Base-by-base conservation (phyloP, 2,888 invertebrate species). In the Pegoplata infirma region DNA sequence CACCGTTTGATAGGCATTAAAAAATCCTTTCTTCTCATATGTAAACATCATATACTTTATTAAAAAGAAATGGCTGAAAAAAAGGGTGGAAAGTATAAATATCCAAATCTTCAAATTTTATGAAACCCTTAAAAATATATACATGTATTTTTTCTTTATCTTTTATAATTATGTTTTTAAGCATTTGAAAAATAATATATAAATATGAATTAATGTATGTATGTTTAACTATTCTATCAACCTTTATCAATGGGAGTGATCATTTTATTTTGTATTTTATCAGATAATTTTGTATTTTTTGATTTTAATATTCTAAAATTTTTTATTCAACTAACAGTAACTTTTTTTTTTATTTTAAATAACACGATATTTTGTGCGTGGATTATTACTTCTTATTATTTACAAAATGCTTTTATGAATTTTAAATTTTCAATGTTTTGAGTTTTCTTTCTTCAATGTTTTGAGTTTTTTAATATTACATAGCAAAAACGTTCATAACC, bases 301-400 rank as follows among this genome's bases (percentile, higher is more conserved):
- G 10, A n/a, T 14, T 51, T n/a, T n/a, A n/a, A n/a, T n/a, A n/a
- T n/a, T 51, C 8, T 51, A 23, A 51, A 51, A 51, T 47, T 47
- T 8, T 16, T 19, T 16, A n/a, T 47, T 19, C 17, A 23, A n/a
- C 23, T 51, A 51, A 56, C 16, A 63, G 5, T 55, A 63, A 46
- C 12, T 53, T 21, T 32, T 55, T 58, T 28, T 6, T 19, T 66
- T 51, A 36, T 17, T 55, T 40, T 73, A 58, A 64, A 68, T 74
- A 74, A 74, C 59, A 66, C 46, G 17, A 19, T 61, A 36, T 28
- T 76, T 73, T 78, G 78, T 78, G 78, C 78, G 78, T 75, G 71
- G 53, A 55, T 66, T 69, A 71, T 25, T 17, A 49, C 28, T 53
- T 61, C 25, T 58, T 56, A 49, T 73, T 25, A 40, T 28, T 56